A percentile compares a stretch with the other conserved stretches of the same genome.
phyloP scores from a whole-genome alignment of 2,888 invertebrate genomes.

The Atethmia centrago region DNA sequence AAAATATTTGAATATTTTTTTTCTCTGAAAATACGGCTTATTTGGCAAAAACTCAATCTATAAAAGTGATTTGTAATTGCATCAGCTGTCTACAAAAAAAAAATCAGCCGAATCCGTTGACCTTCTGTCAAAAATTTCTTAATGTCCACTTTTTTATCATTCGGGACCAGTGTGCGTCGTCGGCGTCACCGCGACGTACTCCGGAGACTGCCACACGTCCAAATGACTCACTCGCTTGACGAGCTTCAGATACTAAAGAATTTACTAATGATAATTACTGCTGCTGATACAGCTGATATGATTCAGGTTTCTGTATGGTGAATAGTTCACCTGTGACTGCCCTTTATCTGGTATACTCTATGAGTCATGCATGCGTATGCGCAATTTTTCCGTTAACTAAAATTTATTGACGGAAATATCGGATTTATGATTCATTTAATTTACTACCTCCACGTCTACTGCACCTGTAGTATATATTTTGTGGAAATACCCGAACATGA shows the following conservation, averaged over 20 bases:
- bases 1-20: no score
- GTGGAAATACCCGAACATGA: background rate
- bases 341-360: background rate
- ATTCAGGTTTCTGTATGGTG: slow-evolving; percentile 37
- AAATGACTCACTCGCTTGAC: slow-evolving; percentile 71
- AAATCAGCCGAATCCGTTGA: no score
- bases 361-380: slow-evolving; percentile 9
- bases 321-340: slow-evolving; percentile 38
- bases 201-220: slow-evolving; percentile 70
- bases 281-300: slow-evolving; percentile 30
- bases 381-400: background rate
- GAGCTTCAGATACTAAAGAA: slow-evolving; percentile 58
- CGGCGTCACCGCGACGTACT: slow-evolving; percentile 54
- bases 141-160: no score
- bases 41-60: no score
- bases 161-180: no score
- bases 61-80: no score
- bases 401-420: background rate
- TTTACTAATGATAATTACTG: slow-evolving; percentile 36
- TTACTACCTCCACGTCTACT: background rate
- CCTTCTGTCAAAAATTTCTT: no score
- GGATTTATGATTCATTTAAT: background rate
- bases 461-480: background rate
- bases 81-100: no score
- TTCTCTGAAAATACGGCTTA: no score